These are phyloP conservation scores for Arenaria interpres DNA, from an alignment of 2,113 vertebrate genomes.

Conservation along the genomic window DNA sequence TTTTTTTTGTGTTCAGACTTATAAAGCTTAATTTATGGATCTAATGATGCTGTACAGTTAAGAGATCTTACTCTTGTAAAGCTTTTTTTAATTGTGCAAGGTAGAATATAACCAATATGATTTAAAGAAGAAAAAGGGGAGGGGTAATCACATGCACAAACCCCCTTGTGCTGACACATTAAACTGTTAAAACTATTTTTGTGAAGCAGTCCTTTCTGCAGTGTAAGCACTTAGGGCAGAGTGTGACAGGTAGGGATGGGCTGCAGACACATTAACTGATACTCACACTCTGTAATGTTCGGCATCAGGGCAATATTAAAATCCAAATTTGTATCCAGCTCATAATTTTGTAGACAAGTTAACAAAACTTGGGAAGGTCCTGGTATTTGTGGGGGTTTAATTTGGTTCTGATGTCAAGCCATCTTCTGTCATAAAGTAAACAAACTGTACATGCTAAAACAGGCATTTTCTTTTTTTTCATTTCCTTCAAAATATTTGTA, in stretches of 20 bases:
- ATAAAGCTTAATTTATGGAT: neutral
- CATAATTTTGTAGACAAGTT: neutral
- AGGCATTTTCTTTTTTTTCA: neutral
- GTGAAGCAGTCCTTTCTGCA: neutral
- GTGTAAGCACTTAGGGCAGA: neutral
- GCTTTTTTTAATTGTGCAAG: neutral
- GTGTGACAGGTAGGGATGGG: neutral
- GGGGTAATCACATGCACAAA: no score
- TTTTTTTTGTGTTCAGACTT: neutral
- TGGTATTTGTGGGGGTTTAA: neutral
- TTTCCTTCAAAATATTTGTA: neutral
- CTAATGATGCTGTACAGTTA: neutral
- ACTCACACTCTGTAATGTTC: accelerated
- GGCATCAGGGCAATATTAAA: neutral
- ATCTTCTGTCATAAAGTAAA: neutral
- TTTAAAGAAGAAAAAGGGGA: neutral
- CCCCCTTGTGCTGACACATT: accelerated
- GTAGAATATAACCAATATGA: accelerated
- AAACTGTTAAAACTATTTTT: neutral
- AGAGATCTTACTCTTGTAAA: neutral
- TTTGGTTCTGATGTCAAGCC: neutral
- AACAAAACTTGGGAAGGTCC: neutral
- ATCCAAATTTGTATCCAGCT: neutral
- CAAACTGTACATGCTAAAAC: neutral
- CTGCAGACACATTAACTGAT: neutral